Conservation (phyloP, 1,140 invertebrate species). For the Thrips palmi region DNA sequence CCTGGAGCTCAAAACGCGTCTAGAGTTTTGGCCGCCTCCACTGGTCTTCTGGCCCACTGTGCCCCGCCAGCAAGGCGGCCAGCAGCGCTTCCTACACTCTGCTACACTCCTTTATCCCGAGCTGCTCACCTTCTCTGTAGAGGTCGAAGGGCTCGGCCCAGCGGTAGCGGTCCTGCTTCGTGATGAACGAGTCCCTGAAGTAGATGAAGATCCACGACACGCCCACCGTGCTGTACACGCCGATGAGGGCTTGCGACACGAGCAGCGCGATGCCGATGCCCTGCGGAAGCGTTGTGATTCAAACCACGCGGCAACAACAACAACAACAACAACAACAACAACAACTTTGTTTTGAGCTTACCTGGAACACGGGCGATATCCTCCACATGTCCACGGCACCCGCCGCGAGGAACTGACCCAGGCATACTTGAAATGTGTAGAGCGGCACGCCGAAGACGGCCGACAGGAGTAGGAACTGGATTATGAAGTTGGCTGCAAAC, state of each 20-base stretch:
- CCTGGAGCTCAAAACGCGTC: too few relatives aligned
- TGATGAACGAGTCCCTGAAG: slow-evolving; percentile 73
- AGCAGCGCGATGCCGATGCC: slow-evolving; percentile 70
- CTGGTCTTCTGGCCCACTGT: too few relatives aligned
- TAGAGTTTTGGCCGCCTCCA: too few relatives aligned
- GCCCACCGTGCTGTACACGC: slow-evolving; percentile 70
- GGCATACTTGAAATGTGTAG: slow-evolving; percentile 63
- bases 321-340: slow-evolving; percentile 9
- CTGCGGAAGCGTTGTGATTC: slow-evolving; percentile 16
- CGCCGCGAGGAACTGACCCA: slow-evolving; percentile 67
- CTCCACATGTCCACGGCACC: slow-evolving; percentile 83
- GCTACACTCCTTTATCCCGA: too few relatives aligned
- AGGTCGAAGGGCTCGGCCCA: slow-evolving; percentile 57
- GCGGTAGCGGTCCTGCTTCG: slow-evolving; percentile 55
- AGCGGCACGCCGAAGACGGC: slow-evolving; percentile 69
- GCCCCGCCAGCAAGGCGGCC: too few relatives aligned
- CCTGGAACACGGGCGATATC: slow-evolving; percentile 76
- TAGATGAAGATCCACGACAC: slow-evolving; percentile 82
- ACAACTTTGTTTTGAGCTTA: slow-evolving; percentile 16
- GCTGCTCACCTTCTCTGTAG: slow-evolving; percentile 37
- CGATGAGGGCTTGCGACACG: slow-evolving; percentile 57
- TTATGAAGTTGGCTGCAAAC: slow-evolving; percentile 61
- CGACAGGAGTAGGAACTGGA: slow-evolving; percentile 74
- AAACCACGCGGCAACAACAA: background rate
- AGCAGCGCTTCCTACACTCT: too few relatives aligned